phyloP scores from a whole-genome alignment of 1,140 invertebrate species.

The Belonocnema kinseyi region DNA sequence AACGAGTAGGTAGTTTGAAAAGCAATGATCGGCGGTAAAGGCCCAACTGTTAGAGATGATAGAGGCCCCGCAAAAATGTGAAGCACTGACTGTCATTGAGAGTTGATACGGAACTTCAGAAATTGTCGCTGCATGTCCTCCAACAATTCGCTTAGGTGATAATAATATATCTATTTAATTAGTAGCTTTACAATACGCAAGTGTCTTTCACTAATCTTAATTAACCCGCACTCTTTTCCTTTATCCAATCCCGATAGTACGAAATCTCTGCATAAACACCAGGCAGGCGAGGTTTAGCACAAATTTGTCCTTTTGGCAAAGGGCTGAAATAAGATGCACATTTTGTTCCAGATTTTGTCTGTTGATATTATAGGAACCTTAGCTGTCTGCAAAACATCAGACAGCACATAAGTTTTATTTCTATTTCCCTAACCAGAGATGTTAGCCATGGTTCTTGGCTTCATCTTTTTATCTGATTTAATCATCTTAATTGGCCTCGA shows the following conservation, averaged over 20 bases:
- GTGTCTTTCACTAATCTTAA: background rate
- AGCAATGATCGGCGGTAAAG: background rate
- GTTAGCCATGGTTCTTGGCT: background rate
- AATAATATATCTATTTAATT: no score
- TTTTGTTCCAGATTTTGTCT: background rate
- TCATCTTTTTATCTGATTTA: background rate
- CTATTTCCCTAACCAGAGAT: slow-evolving; percentile 33
- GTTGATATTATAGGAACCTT: slow-evolving; percentile 31
- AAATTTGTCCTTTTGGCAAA: slow-evolving; percentile 33
- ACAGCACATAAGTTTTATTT: background rate
- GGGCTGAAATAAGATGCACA: slow-evolving; percentile 14
- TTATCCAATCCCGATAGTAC: no score
- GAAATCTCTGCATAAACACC: no score
- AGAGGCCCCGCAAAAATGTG: background rate
- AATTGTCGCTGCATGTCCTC: background rate
- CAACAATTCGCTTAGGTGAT: background rate
- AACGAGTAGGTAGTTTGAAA: background rate
- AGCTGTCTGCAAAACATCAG: background rate
- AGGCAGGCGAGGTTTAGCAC: slow-evolving; percentile 31
- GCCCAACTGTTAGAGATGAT: background rate
- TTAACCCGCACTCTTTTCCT: slow-evolving; percentile 19
- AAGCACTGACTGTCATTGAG: background rate
- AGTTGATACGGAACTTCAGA: background rate
- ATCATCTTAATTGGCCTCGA: background rate
- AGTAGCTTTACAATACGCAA: background rate